These are phyloP conservation scores for Caradrina clavipalpis DNA, from an alignment of 2,888 invertebrate species.

Conservation along the genomic window DNA sequence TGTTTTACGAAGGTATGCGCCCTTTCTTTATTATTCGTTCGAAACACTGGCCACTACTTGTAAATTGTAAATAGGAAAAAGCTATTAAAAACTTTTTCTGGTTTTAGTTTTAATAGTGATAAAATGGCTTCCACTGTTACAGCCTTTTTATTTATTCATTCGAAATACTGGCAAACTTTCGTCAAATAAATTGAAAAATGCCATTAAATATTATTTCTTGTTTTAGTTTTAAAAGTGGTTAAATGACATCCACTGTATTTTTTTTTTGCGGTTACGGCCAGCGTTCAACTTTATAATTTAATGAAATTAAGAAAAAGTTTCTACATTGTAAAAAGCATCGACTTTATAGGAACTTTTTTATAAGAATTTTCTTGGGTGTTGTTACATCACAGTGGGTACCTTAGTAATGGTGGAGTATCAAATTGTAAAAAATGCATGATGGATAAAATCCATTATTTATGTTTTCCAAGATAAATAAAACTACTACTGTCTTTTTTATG, in stretches of 20 bases:
- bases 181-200: too few species aligned
- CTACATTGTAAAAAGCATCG: too few species aligned
- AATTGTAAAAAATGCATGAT: neutral
- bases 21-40: neutral
- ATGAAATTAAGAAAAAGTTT: neutral
- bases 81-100: neutral
- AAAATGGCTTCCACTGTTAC: neutral
- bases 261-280: neutral
- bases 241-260: too few species aligned
- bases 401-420: too few species aligned
- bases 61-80: constrained; percentile 3
- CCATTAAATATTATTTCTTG: too few species aligned
- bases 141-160: too few species aligned
- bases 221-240: too few species aligned
- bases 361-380: neutral
- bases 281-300: neutral
- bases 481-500: neutral
- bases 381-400: too few species aligned
- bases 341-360: too few species aligned
- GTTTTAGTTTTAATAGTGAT: neutral
- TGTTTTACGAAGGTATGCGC: neutral
- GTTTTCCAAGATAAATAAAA: too few species aligned
- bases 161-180: too few species aligned
- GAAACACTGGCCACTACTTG: neutral
- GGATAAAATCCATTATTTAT: too few species aligned